These are phyloP conservation scores for Zosterops pallidus DNA, from an alignment of 2,113 vertebrate species.

Conservation along the genomic window DNA sequence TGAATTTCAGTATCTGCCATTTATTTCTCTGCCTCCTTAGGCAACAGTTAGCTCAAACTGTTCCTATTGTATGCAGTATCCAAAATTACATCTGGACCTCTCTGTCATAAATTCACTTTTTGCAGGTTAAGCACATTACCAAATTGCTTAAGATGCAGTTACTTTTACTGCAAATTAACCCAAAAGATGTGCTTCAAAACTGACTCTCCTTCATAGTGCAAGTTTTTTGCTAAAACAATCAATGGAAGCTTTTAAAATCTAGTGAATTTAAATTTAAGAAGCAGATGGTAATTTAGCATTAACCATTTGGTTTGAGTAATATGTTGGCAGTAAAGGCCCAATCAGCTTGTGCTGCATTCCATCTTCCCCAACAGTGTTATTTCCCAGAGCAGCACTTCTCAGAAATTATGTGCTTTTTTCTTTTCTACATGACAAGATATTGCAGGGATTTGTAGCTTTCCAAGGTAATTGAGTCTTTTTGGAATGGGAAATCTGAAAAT, in stretches of 20 bases:
- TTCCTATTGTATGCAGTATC: neutral
- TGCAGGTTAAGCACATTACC: slow-evolving; percentile 50
- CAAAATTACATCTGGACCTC: slow-evolving; percentile 35
- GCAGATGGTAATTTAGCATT: slow-evolving; percentile 64
- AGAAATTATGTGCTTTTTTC: slow-evolving; percentile 51
- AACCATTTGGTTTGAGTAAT: slow-evolving; percentile 64
- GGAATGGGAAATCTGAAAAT: slow-evolving; percentile 14
- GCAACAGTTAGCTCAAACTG: neutral
- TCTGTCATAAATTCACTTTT: slow-evolving; percentile 34
- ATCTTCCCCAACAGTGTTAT: slow-evolving; percentile 43
- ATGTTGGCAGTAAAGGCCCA: slow-evolving; percentile 49
- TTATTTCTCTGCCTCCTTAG: neutral
- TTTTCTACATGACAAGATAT: slow-evolving; percentile 41
- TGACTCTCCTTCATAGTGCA: neutral
- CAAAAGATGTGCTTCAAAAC: neutral
- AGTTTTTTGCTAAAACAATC: slow-evolving; percentile 46
- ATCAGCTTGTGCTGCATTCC: slow-evolving; percentile 29
- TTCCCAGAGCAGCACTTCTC: slow-evolving; percentile 56
- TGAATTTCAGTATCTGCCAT: neutral
- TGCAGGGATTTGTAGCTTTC: slow-evolving; percentile 57
- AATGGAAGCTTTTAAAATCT: slow-evolving; percentile 57
- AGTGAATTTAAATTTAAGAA: slow-evolving; percentile 40
- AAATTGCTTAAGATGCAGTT: slow-evolving; percentile 42
- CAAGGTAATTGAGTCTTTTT: slow-evolving; percentile 30
- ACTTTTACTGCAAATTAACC: slow-evolving; percentile 53